Base-by-base conservation (phyloP, 2,113 vertebrate species). In the mouse (Mus musculus) region DNA sequence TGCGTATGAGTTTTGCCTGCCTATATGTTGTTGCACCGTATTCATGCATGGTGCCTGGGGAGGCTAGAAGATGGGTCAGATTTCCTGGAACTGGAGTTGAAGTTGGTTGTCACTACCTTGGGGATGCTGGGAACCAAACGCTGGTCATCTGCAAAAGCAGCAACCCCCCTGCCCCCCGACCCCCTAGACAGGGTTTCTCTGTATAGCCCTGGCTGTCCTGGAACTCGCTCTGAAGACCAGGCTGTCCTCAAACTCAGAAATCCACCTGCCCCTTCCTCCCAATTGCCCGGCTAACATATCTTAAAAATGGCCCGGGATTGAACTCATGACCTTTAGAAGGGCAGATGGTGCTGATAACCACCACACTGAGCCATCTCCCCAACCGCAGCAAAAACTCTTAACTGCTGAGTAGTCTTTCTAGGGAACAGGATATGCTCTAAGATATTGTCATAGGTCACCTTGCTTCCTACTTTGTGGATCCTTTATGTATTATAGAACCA, bases 401-500 rank as follows among this genome's bases (percentile, higher is more conserved):
- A 65, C 20, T 63, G 14, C 61, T 42, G 24, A 65, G 61, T 42
- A 3, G 16, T 46, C 7, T 65, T 36, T 19, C 61, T 39, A 19
- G 39, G 1, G 12, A 46, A 20, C 52, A 39, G 20, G 46, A 30
- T 73, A 92, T 80, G 22, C 89, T 91, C 90, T 81, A 90, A 89
- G 80, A 96, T 89, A 59, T 30, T 95, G 46, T 84, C 76, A 72
- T 7, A 90, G 49, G 46, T 76, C 65, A 11, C 36, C 67, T 76
- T 93, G 19, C 87, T 72, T 77, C 69, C 8, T 56, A 14, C 54
- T 95, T 85, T 84, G 28, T 94, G 87, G 69, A 82, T 93, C 91
- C 65, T 80, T 84, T 69, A 77, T 95, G 84, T 96, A 54, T 84
- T 81, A 0, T 72, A 84, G 77, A 54, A 88, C 36, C 59, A 96